These are phyloP conservation scores for Vicugna pacos DNA, from an alignment of 2,113 vertebrate species.

Conservation along the genomic window DNA sequence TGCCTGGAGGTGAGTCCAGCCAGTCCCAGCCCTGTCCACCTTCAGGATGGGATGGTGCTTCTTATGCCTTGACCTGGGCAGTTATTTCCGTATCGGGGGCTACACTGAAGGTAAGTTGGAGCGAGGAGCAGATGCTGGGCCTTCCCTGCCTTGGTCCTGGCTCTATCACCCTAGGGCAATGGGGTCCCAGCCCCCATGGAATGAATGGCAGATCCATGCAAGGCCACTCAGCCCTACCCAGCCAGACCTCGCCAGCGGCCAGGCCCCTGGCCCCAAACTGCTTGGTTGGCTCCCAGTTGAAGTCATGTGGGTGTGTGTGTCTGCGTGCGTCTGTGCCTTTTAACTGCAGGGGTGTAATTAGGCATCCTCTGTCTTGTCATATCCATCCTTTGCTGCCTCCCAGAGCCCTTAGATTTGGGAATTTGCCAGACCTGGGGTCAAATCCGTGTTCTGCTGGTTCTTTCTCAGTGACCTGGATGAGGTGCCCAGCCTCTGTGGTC, in stretches of 20 bases:
- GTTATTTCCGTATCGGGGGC: neutral
- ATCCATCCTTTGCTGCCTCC: neutral
- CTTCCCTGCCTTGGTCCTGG: neutral
- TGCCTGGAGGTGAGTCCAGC: neutral
- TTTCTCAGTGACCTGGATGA: neutral
- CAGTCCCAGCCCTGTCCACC: neutral
- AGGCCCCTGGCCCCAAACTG: neutral
- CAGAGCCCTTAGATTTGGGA: neutral
- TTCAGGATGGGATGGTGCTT: neutral
- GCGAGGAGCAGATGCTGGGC: neutral
- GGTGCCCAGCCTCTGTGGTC: neutral
- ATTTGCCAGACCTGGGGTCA: neutral
- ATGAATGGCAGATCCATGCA: neutral
- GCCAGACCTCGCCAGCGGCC: neutral
- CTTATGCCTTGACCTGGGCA: neutral
- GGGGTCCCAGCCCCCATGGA: neutral
- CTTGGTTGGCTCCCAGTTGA: neutral
- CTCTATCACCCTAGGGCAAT: accelerated
- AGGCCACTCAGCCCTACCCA: neutral
- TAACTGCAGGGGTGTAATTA: neutral
- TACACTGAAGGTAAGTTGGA: no score
- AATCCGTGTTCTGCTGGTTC: neutral
- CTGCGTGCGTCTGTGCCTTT: neutral
- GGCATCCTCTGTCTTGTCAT: neutral
- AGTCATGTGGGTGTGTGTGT: neutral